Conservation (phyloP, 2,113 vertebrate species). For the Catagonus wagneri region DNA sequence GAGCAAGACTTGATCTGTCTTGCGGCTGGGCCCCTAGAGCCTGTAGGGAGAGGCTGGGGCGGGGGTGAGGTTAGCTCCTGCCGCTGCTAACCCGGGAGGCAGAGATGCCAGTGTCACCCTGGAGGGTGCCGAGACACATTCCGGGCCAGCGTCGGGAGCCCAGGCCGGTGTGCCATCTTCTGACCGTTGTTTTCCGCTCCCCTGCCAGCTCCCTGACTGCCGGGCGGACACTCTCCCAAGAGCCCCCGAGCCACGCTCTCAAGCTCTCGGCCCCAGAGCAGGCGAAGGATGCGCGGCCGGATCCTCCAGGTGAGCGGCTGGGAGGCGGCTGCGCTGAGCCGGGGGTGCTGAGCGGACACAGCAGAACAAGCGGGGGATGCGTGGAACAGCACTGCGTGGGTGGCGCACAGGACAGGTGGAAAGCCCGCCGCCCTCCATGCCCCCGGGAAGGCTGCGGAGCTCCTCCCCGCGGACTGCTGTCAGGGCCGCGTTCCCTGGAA, state of each 20-base stretch:
- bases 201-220: slow-evolving; percentile 24
- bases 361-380: not conserved
- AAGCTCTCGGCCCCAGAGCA: not conserved
- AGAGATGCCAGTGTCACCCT: no score
- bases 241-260: not conserved
- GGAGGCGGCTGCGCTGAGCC: not conserved
- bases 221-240: not conserved
- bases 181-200: not conserved
- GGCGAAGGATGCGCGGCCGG: not conserved
- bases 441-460: not conserved
- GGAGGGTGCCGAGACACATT: no score
- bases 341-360: not conserved
- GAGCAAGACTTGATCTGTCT: not conserved
- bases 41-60: not conserved
- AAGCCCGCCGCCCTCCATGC: not conserved
- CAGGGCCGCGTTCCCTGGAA: not conserved
- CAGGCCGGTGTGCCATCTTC: not conserved
- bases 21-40: not conserved
- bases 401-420: no score
- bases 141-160: no score
- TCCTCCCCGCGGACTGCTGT: not conserved
- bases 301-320: slow-evolving; percentile 49
- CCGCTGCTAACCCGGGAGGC: not conserved
- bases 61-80: not conserved
- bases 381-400: not conserved